Conservation (phyloP, 2,113 vertebrate species). For the Limnothrissa miodon region DNA sequence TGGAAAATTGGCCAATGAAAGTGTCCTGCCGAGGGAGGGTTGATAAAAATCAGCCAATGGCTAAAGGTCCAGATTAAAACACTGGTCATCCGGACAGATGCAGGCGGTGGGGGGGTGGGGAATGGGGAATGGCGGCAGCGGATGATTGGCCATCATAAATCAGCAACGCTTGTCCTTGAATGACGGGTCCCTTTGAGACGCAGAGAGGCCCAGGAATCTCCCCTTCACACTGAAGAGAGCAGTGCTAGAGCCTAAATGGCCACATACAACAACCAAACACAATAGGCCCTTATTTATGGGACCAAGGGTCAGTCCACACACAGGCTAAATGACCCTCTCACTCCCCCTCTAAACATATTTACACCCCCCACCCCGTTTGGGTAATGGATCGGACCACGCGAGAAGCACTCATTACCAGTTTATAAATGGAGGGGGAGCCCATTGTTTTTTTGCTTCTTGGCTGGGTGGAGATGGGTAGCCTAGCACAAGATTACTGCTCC, state of each 20-base stretch:
- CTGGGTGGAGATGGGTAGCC: neutral
- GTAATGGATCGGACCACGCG: neutral
- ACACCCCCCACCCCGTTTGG: neutral
- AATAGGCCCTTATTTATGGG: neutral
- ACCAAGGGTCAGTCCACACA: neutral
- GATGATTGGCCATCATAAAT: slow-evolving; percentile 3
- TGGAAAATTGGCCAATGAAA: slow-evolving; percentile 15
- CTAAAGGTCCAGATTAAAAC: neutral
- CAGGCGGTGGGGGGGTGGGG: neutral
- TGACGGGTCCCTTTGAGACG: neutral
- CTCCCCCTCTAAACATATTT: neutral
- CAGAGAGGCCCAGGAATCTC: neutral
- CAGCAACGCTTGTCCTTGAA: neutral
- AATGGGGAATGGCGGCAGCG: neutral
- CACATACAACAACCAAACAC: neutral
- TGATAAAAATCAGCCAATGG: slow-evolving; percentile 7
- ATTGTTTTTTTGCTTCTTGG: neutral
- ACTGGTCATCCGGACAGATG: neutral
- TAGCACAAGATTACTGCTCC: neutral
- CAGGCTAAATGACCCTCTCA: neutral
- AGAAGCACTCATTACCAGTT: neutral
- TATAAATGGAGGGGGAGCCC: neutral
- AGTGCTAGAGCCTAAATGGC: neutral
- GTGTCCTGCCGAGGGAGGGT: slow-evolving; percentile 3
- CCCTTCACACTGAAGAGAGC: neutral